A percentile compares a stretch with the other conserved stretches of the same genome.
Conservation (phyloP, 2,888 invertebrate genomes). For the Geotrupes spiniger region DNA sequence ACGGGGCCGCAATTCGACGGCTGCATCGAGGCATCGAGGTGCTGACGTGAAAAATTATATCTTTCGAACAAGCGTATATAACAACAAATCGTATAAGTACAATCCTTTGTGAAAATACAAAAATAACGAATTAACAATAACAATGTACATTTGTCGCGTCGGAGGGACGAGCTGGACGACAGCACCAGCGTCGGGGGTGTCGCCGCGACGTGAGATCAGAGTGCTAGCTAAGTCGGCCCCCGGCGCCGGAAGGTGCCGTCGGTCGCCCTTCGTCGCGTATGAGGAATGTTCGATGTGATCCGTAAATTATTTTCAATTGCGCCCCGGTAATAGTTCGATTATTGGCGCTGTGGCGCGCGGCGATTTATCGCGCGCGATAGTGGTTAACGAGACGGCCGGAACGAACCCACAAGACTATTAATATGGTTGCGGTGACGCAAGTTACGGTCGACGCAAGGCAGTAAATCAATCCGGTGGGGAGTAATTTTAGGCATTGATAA, state of each 20-base stretch:
- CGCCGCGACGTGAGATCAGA: neutral
- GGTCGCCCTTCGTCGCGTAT: neutral
- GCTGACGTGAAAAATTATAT: conserved; percentile 45
- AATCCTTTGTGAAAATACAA: conserved; percentile 42
- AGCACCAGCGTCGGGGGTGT: neutral
- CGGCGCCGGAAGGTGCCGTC: neutral
- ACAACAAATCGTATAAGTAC: conserved; percentile 36
- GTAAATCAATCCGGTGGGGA: too few species aligned
- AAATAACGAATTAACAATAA: conserved; percentile 49
- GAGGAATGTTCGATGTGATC: conserved; percentile 7
- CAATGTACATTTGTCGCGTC: conserved; percentile 34
- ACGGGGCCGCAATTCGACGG: conserved; percentile 37
- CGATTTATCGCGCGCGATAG: too few species aligned
- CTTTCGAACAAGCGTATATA: conserved; percentile 42
- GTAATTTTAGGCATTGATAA: too few species aligned
- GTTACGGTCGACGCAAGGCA: too few species aligned
- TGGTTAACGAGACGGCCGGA: too few species aligned
- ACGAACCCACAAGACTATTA: too few species aligned
- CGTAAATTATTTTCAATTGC: conserved; percentile 7
- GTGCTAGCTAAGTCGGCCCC: neutral
- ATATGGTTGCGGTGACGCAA: too few species aligned
- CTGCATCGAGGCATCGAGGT: conserved; percentile 46
- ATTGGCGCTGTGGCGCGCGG: too few species aligned
- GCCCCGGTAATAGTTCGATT: too few species aligned
- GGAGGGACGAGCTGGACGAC: conserved; percentile 2